Conservation (phyloP, 2,797 vertebrate genomes). For the Prionace glauca region DNA sequence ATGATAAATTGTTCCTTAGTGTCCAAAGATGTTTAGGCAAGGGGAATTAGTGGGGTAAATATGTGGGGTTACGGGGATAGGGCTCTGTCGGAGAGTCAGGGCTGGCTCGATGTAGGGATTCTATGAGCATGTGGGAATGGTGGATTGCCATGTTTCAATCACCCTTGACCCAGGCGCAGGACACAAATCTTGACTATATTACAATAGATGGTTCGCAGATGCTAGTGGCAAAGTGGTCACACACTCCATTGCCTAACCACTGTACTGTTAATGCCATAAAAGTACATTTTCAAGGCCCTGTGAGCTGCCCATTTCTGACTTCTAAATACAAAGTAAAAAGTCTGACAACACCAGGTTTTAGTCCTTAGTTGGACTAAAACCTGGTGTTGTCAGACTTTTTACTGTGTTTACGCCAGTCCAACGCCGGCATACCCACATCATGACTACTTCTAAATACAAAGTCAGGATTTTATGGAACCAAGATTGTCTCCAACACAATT, state of each 20-base stretch:
- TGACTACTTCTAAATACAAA: not conserved
- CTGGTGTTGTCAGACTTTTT: too few species aligned
- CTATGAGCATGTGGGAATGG: not conserved
- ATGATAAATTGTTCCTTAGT: too few species aligned
- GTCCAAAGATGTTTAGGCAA: too few species aligned
- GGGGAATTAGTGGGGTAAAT: too few species aligned
- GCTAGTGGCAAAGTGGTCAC: not conserved
- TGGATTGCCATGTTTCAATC: not conserved
- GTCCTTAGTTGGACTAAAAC: too few species aligned
- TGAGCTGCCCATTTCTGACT: not conserved
- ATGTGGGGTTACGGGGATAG: too few species aligned
- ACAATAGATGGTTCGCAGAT: not conserved
- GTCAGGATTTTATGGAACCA: too few species aligned
- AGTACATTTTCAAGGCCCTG: not conserved
- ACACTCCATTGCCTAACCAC: not conserved
- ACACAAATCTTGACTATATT: not conserved
- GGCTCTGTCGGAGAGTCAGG: too few species aligned
- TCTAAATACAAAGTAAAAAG: not conserved
- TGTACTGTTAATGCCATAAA: not conserved
- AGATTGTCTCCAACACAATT: not conserved
- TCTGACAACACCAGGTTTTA: too few species aligned
- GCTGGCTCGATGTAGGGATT: too few species aligned
- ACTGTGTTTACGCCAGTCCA: too few species aligned
- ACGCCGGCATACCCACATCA: too few species aligned
- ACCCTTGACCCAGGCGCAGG: not conserved